Evolutionary conservation across 2,888 invertebrate genomes (phyloP).

Genomic region (Bhutanitis thaidina): DNA sequence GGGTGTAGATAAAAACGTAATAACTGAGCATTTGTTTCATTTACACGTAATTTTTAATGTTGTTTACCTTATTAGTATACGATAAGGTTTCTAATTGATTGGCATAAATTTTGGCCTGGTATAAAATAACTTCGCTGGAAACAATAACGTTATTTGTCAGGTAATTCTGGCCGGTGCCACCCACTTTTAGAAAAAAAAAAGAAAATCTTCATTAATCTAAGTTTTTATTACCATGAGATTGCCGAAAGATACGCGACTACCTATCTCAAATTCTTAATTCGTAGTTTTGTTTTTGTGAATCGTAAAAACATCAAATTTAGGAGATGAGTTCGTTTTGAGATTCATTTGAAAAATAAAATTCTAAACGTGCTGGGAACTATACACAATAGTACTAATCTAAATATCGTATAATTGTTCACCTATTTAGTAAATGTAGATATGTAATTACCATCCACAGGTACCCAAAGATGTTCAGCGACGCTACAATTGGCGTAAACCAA

Average conservation of each 20-base stretch:
- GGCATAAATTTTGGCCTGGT: background rate
- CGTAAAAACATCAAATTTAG: background rate
- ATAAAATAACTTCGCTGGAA: constrained; percentile 20
- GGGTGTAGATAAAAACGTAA: constrained; percentile 33
- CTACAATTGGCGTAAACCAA: no score
- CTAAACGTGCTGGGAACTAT: no score
- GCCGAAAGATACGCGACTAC: constrained; percentile 27
- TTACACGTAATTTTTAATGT: background rate
- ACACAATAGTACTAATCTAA: no score
- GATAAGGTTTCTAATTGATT: constrained; percentile 10
- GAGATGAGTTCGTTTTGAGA: background rate
- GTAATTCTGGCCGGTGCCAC: constrained; percentile 47
- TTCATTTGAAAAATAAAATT: background rate
- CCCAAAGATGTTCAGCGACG: no score
- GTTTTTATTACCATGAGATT: constrained; percentile 30
- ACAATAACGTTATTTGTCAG: constrained; percentile 67
- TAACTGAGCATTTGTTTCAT: constrained; percentile 21
- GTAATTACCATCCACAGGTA: no score
- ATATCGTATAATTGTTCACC: no score
- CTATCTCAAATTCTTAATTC: constrained; percentile 7
- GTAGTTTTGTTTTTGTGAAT: constrained; percentile 10
- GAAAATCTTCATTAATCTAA: constrained; percentile 45
- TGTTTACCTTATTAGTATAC: background rate
- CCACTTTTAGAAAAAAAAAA: constrained; percentile 32
- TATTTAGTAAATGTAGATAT: no score